Evolutionary conservation across 2,888 invertebrate species (phyloP).

Genomic region (Sinelater perroti): DNA sequence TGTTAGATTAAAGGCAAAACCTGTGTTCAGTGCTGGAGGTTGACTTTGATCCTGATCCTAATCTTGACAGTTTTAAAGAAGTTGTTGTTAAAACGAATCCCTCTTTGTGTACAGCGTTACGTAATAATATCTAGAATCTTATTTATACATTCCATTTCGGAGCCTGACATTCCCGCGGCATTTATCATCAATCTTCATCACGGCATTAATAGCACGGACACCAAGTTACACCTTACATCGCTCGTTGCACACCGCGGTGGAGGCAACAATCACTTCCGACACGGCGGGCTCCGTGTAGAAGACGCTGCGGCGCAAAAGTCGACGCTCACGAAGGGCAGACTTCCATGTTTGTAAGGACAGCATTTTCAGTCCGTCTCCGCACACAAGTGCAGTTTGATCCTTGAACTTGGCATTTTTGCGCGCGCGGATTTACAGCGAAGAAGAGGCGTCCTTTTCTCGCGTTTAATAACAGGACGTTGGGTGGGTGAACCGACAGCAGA

Average conservation of each 20-base stretch:
- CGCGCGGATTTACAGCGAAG: background rate
- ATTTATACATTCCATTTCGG: constrained; percentile 28
- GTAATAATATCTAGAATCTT: constrained; percentile 27
- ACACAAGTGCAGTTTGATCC: constrained; percentile 16
- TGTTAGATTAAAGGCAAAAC: too few species aligned
- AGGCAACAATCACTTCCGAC: constrained; percentile 36
- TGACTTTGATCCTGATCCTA: too few species aligned
- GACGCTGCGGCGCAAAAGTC: constrained; percentile 4
- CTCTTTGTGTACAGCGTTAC: constrained; percentile 12
- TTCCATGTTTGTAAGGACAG: constrained; percentile 13
- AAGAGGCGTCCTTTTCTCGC: background rate
- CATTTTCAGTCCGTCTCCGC: background rate
- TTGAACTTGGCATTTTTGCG: constrained; percentile 11
- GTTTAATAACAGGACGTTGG: too few species aligned
- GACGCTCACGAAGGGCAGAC: constrained; percentile 17
- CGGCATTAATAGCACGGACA: constrained; percentile 29
- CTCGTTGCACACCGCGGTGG: constrained; percentile 13
- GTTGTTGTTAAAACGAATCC: constrained; percentile 22
- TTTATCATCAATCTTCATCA: constrained; percentile 37
- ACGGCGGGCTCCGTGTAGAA: constrained; percentile 10
- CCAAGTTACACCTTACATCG: constrained; percentile 32
- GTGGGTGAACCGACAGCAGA: too few species aligned
- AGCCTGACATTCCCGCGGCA: constrained; percentile 27
- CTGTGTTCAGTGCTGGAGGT: too few species aligned
- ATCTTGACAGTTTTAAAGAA: too few species aligned